Evolutionary conservation across 2,797 vertebrate genomes (phyloP).

Genomic region (Podarcis lilfordi): DNA sequence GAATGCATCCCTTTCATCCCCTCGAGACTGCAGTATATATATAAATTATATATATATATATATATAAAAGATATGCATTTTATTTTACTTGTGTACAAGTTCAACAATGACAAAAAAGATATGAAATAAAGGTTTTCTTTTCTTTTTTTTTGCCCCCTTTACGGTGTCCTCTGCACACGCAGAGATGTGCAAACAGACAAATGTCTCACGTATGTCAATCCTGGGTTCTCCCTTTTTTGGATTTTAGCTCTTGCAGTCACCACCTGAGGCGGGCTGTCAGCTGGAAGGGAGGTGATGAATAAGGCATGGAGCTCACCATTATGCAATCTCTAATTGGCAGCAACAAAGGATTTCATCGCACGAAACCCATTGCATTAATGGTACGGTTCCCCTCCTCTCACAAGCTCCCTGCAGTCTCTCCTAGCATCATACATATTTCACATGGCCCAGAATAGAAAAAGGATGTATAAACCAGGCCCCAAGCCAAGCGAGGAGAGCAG

Average conservation of each 20-base stretch:
- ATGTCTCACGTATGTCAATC: background rate
- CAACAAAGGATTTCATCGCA: slow-evolving; percentile 28
- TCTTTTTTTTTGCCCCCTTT: slow-evolving; percentile 61
- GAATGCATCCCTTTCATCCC: slow-evolving; percentile 87
- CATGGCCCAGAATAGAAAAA: slow-evolving; percentile 6
- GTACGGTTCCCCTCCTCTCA: background rate
- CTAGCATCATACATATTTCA: background rate
- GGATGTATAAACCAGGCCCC: background rate
- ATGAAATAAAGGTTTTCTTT: slow-evolving; percentile 84
- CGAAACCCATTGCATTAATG: slow-evolving; percentile 5
- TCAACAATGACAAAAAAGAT: slow-evolving; percentile 77
- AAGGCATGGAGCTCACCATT: slow-evolving; percentile 13
- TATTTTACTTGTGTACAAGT: slow-evolving; percentile 99
- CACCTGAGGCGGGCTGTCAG: background rate
- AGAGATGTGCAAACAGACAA: slow-evolving; percentile 5
- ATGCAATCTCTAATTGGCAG: slow-evolving; percentile 33
- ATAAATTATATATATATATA: slow-evolving; percentile 91
- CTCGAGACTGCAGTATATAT: slow-evolving; percentile 89
- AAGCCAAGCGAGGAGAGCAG: background rate
- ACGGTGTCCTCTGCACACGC: slow-evolving; percentile 39
- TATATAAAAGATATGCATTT: slow-evolving; percentile 99
- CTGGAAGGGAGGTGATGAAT: slow-evolving; percentile 7
- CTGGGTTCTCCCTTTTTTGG: background rate
- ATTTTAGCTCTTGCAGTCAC: background rate
- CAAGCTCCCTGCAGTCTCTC: accelerated